phyloP scores from a whole-genome alignment of 2,797 vertebrate species.

The Myotis pilosus region DNA sequence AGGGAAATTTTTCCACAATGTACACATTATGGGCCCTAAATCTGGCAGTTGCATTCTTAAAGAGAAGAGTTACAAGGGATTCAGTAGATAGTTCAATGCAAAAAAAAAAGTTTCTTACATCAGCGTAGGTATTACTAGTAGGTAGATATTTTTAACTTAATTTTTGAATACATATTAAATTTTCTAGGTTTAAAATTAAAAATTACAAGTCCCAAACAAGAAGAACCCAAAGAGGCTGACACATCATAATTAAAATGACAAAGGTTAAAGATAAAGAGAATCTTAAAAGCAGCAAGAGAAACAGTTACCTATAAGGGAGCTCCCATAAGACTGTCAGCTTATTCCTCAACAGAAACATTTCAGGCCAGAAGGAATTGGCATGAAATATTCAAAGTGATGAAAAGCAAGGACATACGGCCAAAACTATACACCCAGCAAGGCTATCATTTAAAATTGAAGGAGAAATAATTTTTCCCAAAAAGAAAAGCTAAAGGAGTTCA shows the following conservation, averaged over 20 bases:
- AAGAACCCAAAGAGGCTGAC: not conserved
- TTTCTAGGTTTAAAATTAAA: constrained; percentile 8
- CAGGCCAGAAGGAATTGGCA: not conserved
- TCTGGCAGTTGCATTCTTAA: constrained; percentile 19
- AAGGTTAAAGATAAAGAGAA: not conserved
- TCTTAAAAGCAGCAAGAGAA: not conserved
- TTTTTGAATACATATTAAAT: constrained; percentile 17
- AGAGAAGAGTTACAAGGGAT: not conserved
- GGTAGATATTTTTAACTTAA: not conserved
- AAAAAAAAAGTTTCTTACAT: not conserved
- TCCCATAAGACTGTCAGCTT: not conserved
- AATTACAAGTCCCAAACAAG: not conserved
- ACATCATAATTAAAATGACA: not conserved
- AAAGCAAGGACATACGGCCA: not conserved
- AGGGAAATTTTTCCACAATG: constrained; percentile 8
- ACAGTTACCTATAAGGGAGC: not conserved
- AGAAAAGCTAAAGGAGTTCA: not conserved
- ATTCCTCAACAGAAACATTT: not conserved
- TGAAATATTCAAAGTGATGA: not conserved
- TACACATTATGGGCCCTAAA: not conserved
- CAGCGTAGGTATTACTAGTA: not conserved
- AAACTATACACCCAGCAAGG: not conserved
- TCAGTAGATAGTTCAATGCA: not conserved
- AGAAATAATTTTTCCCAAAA: not conserved
- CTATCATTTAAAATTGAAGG: not conserved